Evolutionary conservation across 1,140 invertebrate genomes (phyloP), one percentile per base, ranked within the genome.

Genomic region (Heliconius eleuchia): DNA sequence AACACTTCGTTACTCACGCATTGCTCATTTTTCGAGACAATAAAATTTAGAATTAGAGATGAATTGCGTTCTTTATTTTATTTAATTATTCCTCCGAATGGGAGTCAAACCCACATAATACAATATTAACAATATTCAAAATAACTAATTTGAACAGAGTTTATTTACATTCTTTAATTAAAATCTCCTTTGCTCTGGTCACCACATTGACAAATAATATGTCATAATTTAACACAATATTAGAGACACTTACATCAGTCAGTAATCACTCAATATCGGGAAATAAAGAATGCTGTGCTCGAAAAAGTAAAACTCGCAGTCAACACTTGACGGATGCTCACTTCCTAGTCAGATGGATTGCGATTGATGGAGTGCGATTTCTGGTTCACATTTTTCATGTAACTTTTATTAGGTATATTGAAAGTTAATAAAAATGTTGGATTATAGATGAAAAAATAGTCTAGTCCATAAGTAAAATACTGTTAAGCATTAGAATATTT

Each of bases 321-420:
- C 74, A 13, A 16, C 19, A 19, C 34, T 11, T 75, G 74, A 75
- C 66, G 74, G 57, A 75, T 75, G 57, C 5, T 75, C 55, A 3
- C 19, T 8, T n/a, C 74, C 34, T 30, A 11, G 74, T 75, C n/a
- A 39, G 55, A 75, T 42, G 39, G 60, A 66, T 66, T 37, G 30
- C 74, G 57, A n/a, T n/a, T n/a, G n/a, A n/a, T n/a, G 19, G 60
- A 66, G 60, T 66, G 11, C 27, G 8, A 11, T 27, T 16, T 30
- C 3, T 30, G 60, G 23, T 30, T 30, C 8, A 30, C 60, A 66
- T 66, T 66, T 27, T 19, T 57, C 55, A 23, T 23, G 55, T 23
- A 2, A 23, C 55, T 23, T n/a, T 57, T 19, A 57, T 57, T 27
- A 57, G n/a, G 52, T 55, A 16, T 55, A 19, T 46, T 46, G 2